Conservation (phyloP, 92 coral and sea anemone species). For the Nematostella vectensis region DNA sequence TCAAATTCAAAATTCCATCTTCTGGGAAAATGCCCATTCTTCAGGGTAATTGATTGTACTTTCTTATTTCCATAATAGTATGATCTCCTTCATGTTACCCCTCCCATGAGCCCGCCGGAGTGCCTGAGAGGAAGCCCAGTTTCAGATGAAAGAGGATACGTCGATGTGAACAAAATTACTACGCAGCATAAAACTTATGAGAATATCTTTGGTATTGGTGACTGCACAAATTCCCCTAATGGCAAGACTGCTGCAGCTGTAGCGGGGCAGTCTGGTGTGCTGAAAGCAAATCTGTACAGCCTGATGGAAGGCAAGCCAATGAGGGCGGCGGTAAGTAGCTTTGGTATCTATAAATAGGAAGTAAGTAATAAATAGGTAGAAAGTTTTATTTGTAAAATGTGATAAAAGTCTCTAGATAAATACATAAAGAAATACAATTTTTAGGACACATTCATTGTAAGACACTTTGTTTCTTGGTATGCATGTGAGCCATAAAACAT, state of each 20-base stretch:
- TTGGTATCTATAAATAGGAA: neutral
- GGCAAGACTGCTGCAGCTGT: constrained; percentile 99
- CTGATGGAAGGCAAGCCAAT: constrained; percentile 72
- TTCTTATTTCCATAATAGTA: no score
- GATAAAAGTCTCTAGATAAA: no score
- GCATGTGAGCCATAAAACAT: no score
- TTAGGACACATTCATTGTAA: no score
- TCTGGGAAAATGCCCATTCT: no score
- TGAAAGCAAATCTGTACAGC: constrained; percentile 76
- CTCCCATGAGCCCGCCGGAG: constrained; percentile 90
- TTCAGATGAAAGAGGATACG: constrained; percentile 77
- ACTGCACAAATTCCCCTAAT: constrained; percentile 93
- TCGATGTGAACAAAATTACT: constrained; percentile 82
- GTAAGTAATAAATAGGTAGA: neutral
- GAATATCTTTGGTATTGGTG: constrained; percentile 92
- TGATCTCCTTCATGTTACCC: constrained; percentile 87
- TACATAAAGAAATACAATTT: no score
- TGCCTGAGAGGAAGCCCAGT: constrained; percentile 73
- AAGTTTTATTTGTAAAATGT: no score
- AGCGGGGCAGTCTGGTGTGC: constrained; percentile 96
- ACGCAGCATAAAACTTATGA: constrained; percentile 76
- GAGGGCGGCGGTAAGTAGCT: constrained; percentile 63
- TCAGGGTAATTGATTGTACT: no score
- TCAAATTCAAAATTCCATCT: no score
- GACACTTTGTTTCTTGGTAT: no score